Evolutionary conservation across 2,113 vertebrate species (phyloP).

Genomic region (Erythrolamprus reginae): DNA sequence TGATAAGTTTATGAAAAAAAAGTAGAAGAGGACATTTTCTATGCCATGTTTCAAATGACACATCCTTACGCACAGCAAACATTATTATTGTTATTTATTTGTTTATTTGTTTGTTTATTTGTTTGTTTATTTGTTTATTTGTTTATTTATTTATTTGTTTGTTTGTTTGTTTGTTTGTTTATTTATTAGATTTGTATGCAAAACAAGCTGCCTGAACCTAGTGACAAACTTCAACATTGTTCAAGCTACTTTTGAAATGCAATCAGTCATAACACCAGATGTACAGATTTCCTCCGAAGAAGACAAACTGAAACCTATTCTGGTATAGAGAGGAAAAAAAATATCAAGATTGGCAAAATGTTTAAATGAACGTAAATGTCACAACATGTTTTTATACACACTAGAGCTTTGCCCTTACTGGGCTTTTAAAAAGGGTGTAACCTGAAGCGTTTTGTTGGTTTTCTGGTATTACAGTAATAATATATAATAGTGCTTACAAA

Average conservation of each 20-base stretch:
- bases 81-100: too few species aligned
- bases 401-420: neutral
- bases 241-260: slow-evolving; percentile 40
- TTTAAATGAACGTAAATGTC: slow-evolving; percentile 14
- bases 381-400: slow-evolving; percentile 3
- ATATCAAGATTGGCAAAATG: neutral
- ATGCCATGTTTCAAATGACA: slow-evolving; percentile 9
- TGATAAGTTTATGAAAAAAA: slow-evolving; percentile 20
- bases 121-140: too few species aligned
- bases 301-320: slow-evolving; percentile 32
- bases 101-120: too few species aligned
- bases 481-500: neutral
- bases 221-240: slow-evolving; percentile 22
- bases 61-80: slow-evolving; percentile 8
- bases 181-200: too few species aligned
- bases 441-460: slow-evolving; percentile 6
- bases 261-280: slow-evolving; percentile 28
- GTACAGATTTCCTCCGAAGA: slow-evolving; percentile 29
- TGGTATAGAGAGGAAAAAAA: slow-evolving; percentile 1
- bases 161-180: too few species aligned
- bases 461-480: slow-evolving; percentile 4
- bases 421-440: slow-evolving; percentile 12
- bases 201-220: slow-evolving; percentile 32
- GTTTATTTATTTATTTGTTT: too few species aligned
- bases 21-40: neutral